phyloP scores from a whole-genome alignment of 1,140 invertebrate species.

The Zaprionus davidi region DNA sequence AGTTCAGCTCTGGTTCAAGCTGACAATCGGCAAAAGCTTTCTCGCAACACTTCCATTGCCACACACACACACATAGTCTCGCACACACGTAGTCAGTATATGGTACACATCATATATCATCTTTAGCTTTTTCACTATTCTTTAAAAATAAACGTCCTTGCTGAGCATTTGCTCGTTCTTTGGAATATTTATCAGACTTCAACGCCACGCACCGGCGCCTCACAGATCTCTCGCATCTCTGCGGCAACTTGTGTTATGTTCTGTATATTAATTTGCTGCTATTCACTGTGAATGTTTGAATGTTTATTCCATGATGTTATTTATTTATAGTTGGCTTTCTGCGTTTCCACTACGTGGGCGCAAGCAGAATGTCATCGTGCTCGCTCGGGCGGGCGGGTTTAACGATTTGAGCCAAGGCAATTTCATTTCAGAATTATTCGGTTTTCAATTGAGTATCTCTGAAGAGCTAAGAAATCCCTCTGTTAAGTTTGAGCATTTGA shows the following conservation, averaged over 20 bases:
- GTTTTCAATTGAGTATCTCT: neutral
- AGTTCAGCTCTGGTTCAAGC: slow-evolving; percentile 61
- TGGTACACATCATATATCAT: slow-evolving; percentile 7
- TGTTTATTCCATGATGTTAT: slow-evolving; percentile 57
- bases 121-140: slow-evolving; percentile 29
- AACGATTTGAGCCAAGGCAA: slow-evolving; percentile 72
- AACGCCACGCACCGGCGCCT: slow-evolving; percentile 38
- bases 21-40: slow-evolving; percentile 26
- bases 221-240: slow-evolving; percentile 19
- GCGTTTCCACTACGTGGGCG: slow-evolving; percentile 28
- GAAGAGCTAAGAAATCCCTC: neutral
- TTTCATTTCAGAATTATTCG: neutral
- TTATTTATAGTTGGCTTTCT: slow-evolving; percentile 46
- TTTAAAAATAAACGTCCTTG: slow-evolving; percentile 78
- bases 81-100: slow-evolving; percentile 6
- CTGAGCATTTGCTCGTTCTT: slow-evolving; percentile 28
- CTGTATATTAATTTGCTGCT: slow-evolving; percentile 45
- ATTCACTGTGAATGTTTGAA: slow-evolving; percentile 60
- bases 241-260: slow-evolving; percentile 22
- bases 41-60: neutral
- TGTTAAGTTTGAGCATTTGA: neutral
- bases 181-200: slow-evolving; percentile 32
- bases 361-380: slow-evolving; percentile 21
- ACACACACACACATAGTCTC: neutral
- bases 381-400: slow-evolving; percentile 39